phyloP scores from a whole-genome alignment of 1,140 invertebrate genomes.

The Tetragonula clypearis region DNA sequence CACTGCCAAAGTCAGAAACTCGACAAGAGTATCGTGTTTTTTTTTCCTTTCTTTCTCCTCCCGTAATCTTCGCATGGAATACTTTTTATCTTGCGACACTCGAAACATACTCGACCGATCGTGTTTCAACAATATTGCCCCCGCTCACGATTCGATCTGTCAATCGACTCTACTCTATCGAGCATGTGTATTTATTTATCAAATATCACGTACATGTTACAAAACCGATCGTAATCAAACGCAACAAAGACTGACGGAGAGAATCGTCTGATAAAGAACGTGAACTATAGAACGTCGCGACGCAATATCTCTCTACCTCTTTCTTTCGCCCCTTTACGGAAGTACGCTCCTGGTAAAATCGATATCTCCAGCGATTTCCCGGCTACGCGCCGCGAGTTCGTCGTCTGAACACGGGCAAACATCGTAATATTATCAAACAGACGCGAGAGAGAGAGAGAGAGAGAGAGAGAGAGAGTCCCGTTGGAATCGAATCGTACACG shows the following conservation, averaged over 20 bases:
- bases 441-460: not conserved
- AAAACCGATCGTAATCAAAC: not conserved
- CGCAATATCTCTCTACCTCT: not conserved
- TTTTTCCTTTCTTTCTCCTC: too few species aligned
- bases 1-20: not conserved
- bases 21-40: not conserved
- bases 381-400: slow-evolving; percentile 27
- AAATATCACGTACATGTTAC: not conserved
- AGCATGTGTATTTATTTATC: too few species aligned
- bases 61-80: not conserved
- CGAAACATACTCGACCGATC: not conserved
- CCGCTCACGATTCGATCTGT: not conserved
- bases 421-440: too few species aligned
- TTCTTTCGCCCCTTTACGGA: not conserved
- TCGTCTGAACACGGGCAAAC: not conserved
- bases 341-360: slow-evolving; percentile 54
- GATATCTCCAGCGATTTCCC: slow-evolving; percentile 36
- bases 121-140: not conserved
- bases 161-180: not conserved
- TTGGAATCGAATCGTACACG: slow-evolving; percentile 7
- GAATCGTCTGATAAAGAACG: not conserved
- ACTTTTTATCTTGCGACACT: not conserved
- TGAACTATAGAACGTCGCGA: not conserved
- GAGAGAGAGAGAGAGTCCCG: not conserved
- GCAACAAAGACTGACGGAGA: not conserved